Base-by-base conservation (phyloP, 2,888 invertebrate species). In the Trichopoda pennipes region DNA sequence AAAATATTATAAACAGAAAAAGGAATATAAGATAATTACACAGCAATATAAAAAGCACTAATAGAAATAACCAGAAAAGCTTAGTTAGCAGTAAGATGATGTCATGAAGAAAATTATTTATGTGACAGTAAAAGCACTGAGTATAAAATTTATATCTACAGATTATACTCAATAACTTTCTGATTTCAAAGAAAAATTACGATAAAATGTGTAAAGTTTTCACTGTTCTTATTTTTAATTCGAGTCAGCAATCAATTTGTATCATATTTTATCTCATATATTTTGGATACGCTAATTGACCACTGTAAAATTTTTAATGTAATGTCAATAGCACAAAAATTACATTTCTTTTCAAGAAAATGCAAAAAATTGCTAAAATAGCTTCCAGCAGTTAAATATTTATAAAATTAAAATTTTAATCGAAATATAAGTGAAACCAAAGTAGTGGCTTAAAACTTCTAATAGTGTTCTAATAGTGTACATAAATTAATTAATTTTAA, bases 1-100 rank as follows among this genome's bases (percentile, higher is more conserved):
- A 69, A 61, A 69, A 75, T 68, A 68, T 60, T 51, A 16, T 32
- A 68, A 75, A n/a, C 8, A 44, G 68, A 42, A 32, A 17, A 61
- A 32, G 28, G n/a, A 61, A 69, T 47, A 56, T 47, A 9, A 49
- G 49, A 69, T 47, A 66, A 12, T 47, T 61, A 21, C 19, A 12
- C 38, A 47, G 2, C 17, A 55, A 28, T 28, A 42, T 7, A 28
- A 28, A 28, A 28, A 28, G 8, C 7, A 28, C 28, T 28, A 6
- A 28, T 4, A 60, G 10, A 32, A 42, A 61, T 35, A 17, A 16
- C 14, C 17, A 68, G 61, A 76, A 77, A 35, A 69, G 55, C 76
- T 76, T 76, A 32, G 32, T 44, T 32, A 17, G 68, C 76, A 76
- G 44, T 60, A 28, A 44, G 17, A 6, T 42, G 16, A 61, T 42